Evolutionary conservation across 2,797 vertebrate species (phyloP), one percentile per base, ranked within the genome.

Genomic region (Nyctibius grandis): DNA sequence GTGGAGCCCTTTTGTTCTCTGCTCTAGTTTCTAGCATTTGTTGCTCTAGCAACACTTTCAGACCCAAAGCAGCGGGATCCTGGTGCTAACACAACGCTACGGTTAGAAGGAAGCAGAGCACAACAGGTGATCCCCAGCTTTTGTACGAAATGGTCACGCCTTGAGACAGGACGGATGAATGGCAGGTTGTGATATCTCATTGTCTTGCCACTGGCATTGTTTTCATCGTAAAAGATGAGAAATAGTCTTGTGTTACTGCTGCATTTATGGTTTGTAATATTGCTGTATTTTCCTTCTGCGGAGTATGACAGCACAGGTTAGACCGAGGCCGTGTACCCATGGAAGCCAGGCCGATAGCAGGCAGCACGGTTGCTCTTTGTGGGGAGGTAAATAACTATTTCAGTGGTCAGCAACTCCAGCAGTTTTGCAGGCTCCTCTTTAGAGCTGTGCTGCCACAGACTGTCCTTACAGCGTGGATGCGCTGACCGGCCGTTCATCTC

Each of bases 1-100:
- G 1, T n/a, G 65, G 69, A 91, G 79, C 54, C 34, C 15, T 91
- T 90, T 81, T 95, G 79, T 89, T 83, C 73, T 53, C 61, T 89
- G 59, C 63, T 82, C 75, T 29, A 23, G 45, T 76, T 94, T 73
- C 75, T n/a, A 57, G 89, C 77, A 22, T 53, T 86, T 85, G 68
- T 47, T 81, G 89, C 84, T 93, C 75, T 56, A 85, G 76, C 78
- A 82, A 69, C 86, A 45, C 80, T 40, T 77, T 11, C 36, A 61
- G 75, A 74, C 81, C 64, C 91, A 47, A 34, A 88, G 91, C 76
- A 72, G 76, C 3, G 0, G 87, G 79, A 31, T 78, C 73, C 64
- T 68, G 79, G 25, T 64, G 90, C 53, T 80, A 8, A 64, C 45
- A 19, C 59, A 77, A 64, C 3, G 4, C 60, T 28, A 5, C 1